Evolutionary conservation across 2,113 vertebrate genomes (phyloP).

Genomic region (Malurus elegans): DNA sequence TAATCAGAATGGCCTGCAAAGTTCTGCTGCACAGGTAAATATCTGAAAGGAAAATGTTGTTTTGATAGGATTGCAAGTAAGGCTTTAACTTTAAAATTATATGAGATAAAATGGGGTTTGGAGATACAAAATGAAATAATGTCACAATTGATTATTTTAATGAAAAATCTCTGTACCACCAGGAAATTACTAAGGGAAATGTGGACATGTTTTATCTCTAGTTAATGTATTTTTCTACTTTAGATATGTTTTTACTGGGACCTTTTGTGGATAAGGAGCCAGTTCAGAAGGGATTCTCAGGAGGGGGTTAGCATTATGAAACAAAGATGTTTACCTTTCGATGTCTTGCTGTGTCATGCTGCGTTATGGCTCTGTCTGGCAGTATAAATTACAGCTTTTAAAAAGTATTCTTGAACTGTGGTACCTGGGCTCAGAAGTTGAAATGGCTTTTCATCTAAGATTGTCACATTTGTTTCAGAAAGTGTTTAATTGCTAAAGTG

Average conservation of each 20-base stretch:
- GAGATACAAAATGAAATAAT: not conserved
- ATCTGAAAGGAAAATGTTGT: not conserved
- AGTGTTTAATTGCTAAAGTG: not conserved
- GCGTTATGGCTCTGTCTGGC: not conserved
- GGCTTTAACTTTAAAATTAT: not conserved
- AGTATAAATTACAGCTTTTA: constrained; percentile 9
- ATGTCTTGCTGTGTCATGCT: constrained; percentile 68
- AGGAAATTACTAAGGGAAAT: not conserved
- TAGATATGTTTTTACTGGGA: not conserved
- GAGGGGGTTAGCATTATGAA: not conserved
- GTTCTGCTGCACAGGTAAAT: constrained; percentile 87
- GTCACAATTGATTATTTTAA: not conserved
- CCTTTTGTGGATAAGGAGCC: not conserved
- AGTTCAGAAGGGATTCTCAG: not conserved
- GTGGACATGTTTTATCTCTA: not conserved
- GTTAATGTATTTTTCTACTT: not conserved
- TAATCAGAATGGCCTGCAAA: constrained; percentile 83
- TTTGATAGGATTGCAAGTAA: not conserved
- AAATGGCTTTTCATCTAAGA: not conserved
- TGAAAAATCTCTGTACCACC: not conserved
- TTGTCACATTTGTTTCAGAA: not conserved
- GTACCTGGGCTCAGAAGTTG: not conserved
- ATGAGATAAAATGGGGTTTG: not conserved
- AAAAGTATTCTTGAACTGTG: not conserved
- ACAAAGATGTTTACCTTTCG: constrained; percentile 48